These are phyloP conservation scores for Aphidius gifuensis DNA, from an alignment of 1,140 invertebrate species.

Conservation along the genomic window DNA sequence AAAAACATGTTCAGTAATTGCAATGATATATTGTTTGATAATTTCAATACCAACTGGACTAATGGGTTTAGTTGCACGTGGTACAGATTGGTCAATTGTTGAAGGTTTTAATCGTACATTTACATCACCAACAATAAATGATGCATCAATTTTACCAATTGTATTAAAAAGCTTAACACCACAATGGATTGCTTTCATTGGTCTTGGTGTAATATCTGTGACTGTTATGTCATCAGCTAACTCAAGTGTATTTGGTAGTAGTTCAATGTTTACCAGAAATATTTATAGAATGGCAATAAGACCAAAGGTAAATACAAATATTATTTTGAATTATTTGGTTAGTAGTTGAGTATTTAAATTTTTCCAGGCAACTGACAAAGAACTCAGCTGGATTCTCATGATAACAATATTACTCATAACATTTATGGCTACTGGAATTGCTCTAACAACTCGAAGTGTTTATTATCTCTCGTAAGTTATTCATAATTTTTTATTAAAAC, in stretches of 20 bases:
- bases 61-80: slow-evolving; percentile 70
- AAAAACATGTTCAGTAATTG: slow-evolving; percentile 69
- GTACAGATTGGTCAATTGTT: slow-evolving; percentile 64
- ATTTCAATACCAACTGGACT: slow-evolving; percentile 73
- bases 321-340: neutral
- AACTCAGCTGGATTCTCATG: slow-evolving; percentile 75
- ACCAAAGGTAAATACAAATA: slow-evolving; percentile 53
- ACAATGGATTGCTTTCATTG: slow-evolving; percentile 54
- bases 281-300: slow-evolving; percentile 72
- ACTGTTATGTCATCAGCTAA: slow-evolving; percentile 83
- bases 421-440: slow-evolving; percentile 67
- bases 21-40: slow-evolving; percentile 70
- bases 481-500: neutral
- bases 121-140: slow-evolving; percentile 49
- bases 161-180: slow-evolving; percentile 75
- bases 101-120: slow-evolving; percentile 49
- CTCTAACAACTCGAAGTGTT: slow-evolving; percentile 71
- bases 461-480: slow-evolving; percentile 72
- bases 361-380: slow-evolving; percentile 66
- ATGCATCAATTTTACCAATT: slow-evolving; percentile 68
- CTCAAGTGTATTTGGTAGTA: slow-evolving; percentile 72
- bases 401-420: slow-evolving; percentile 69
- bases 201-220: slow-evolving; percentile 75
- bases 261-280: slow-evolving; percentile 80
- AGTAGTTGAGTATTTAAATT: slow-evolving; percentile 9